Evolutionary conservation across 2,888 invertebrate species (phyloP).

Genomic region (Lepidocyrtoides sp.): DNA sequence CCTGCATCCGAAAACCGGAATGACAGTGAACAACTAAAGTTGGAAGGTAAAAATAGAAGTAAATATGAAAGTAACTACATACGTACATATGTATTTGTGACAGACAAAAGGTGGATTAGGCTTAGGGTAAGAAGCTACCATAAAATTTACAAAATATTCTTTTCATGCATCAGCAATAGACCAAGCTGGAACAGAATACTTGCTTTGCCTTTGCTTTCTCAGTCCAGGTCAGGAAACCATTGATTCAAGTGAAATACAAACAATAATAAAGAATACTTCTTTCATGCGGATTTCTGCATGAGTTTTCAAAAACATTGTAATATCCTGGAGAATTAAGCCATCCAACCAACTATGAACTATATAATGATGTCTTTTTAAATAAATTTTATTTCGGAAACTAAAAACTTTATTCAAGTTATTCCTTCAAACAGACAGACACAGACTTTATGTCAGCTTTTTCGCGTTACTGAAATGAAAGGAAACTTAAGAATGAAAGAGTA

Average conservation of each 20-base stretch:
- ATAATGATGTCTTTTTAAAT: too few species aligned
- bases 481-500: neutral
- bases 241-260: neutral
- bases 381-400: neutral
- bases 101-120: neutral
- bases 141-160: neutral
- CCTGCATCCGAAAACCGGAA: constrained; percentile 50
- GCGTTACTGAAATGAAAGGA: neutral
- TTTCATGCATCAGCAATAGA: constrained; percentile 54
- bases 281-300: too few species aligned
- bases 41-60: neutral
- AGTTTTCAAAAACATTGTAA: too few species aligned
- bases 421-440: too few species aligned
- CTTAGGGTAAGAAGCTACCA: neutral
- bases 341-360: too few species aligned
- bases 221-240: neutral
- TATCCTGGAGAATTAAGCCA: neutral
- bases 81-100: too few species aligned
- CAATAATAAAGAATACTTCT: too few species aligned
- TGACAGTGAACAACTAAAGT: constrained; percentile 27
- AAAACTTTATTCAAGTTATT: neutral
- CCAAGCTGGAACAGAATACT: constrained; percentile 61
- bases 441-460: too few species aligned
- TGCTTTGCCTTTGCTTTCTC: constrained; percentile 65
- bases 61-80: too few species aligned